These are phyloP conservation scores for Narcine bancroftii DNA, from an alignment of 2,113 vertebrate genomes.

Conservation along the genomic window DNA sequence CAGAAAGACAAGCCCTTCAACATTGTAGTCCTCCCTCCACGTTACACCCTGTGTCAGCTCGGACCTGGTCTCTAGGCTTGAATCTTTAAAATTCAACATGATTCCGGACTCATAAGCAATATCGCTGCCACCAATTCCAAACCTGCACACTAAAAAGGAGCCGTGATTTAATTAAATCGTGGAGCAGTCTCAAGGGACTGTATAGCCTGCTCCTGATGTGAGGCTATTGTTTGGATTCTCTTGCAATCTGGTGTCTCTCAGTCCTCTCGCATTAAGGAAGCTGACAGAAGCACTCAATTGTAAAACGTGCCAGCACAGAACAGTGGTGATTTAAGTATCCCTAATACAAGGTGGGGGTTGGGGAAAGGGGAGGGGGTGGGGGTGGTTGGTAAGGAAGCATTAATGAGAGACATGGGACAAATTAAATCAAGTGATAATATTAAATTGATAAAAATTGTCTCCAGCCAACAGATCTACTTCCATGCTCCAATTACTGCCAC, in stretches of 20 bases:
- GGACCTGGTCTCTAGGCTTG: not conserved
- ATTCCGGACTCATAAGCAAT: not conserved
- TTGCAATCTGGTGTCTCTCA: not conserved
- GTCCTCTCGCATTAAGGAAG: not conserved
- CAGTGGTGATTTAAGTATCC: not conserved
- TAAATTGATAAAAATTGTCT: conserved; percentile 47
- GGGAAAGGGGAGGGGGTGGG: not conserved
- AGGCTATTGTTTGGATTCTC: not conserved
- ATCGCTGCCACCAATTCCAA: not conserved
- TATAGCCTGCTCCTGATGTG: not conserved
- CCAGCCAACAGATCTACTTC: conserved; percentile 60
- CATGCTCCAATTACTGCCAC: conserved; percentile 75
- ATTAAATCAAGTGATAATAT: conserved; percentile 41
- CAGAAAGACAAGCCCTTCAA: not conserved
- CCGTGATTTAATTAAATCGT: not conserved
- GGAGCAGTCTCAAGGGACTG: not conserved
- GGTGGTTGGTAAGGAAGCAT: not conserved
- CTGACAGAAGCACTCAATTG: conserved; percentile 3
- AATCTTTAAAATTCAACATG: no score
- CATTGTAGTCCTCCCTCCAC: no score
- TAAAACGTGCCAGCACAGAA: not conserved
- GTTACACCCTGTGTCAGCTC: not conserved
- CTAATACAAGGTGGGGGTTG: not conserved
- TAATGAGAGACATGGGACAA: not conserved
- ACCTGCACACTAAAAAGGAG: not conserved